phyloP scores from a whole-genome alignment of 2,113 vertebrate species.

The Gymnocephalus cernua region DNA sequence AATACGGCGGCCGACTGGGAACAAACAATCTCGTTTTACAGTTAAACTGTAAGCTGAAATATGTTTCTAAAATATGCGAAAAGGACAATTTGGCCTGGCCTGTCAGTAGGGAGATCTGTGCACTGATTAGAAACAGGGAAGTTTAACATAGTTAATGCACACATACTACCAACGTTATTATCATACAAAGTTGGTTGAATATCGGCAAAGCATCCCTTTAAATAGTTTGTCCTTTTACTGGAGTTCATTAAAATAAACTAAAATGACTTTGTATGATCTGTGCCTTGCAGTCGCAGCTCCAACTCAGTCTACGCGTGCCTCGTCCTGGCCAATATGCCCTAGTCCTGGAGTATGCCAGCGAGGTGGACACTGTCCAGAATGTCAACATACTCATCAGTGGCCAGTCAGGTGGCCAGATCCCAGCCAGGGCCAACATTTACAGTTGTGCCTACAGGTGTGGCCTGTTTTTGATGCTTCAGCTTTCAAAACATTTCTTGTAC shows the following conservation, averaged over 20 bases:
- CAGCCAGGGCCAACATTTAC: slow-evolving; percentile 88
- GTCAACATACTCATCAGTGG: slow-evolving; percentile 79
- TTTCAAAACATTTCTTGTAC: background rate
- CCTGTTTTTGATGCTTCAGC: background rate
- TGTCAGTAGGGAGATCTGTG: too few species aligned
- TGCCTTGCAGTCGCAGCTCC: slow-evolving; percentile 83
- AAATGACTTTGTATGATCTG: background rate
- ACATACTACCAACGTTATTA: too few species aligned
- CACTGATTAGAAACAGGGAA: too few species aligned
- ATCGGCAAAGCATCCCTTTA: too few species aligned
- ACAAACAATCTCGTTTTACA: too few species aligned
- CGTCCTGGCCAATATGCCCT: slow-evolving; percentile 85
- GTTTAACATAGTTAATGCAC: too few species aligned
- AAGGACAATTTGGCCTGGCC: too few species aligned
- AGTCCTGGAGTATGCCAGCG: slow-evolving; percentile 89
- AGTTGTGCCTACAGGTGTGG: slow-evolving; percentile 91
- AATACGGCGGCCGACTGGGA: too few species aligned
- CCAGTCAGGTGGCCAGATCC: slow-evolving; percentile 67
- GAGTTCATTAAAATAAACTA: background rate
- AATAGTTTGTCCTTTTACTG: background rate
- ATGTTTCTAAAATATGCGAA: too few species aligned
- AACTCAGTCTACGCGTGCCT: slow-evolving; percentile 85
- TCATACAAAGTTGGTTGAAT: too few species aligned
- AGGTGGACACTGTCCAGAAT: slow-evolving; percentile 80
- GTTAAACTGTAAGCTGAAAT: too few species aligned